Evolutionary conservation across 2,888 invertebrate genomes (phyloP).

Genomic region (Bellardia pandia): DNA sequence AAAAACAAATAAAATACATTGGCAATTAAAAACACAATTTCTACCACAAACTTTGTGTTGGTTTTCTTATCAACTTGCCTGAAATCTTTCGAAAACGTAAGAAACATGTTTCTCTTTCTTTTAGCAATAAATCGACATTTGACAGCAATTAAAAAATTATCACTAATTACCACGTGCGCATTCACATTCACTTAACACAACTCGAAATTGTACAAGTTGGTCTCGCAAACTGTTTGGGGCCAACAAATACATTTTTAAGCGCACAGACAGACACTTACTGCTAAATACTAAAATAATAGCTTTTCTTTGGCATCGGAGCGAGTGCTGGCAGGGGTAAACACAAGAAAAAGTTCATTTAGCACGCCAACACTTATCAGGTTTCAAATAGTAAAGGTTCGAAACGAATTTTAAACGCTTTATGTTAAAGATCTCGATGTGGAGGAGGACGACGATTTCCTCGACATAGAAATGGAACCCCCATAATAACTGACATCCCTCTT

Average conservation of each 20-base stretch:
- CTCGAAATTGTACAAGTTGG: slow-evolving; percentile 50
- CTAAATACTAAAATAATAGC: slow-evolving; percentile 49
- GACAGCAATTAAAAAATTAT: slow-evolving; percentile 83
- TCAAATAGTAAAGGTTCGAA: neutral
- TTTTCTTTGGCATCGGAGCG: neutral
- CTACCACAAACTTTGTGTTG: slow-evolving; percentile 37
- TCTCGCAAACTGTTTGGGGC: slow-evolving; percentile 56
- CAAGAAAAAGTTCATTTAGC: slow-evolving; percentile 60
- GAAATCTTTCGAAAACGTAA: slow-evolving; percentile 48
- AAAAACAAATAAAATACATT: neutral
- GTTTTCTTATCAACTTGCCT: slow-evolving; percentile 48
- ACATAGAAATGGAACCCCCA: too few relatives aligned
- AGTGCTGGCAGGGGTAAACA: neutral
- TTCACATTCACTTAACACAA: slow-evolving; percentile 75
- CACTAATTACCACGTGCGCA: slow-evolving; percentile 82
- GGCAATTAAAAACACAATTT: slow-evolving; percentile 31
- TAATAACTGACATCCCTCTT: too few relatives aligned
- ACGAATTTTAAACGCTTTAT: slow-evolving; percentile 18
- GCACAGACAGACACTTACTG: slow-evolving; percentile 39
- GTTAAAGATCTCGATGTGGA: too few relatives aligned
- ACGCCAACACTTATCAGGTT: slow-evolving; percentile 62
- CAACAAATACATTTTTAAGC: slow-evolving; percentile 38
- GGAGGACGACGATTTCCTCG: too few relatives aligned
- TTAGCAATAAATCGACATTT: slow-evolving; percentile 81
- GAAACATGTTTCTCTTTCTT: slow-evolving; percentile 1